Evolutionary conservation across 2,797 vertebrate genomes (phyloP).

Genomic region (Poecile montanus): DNA sequence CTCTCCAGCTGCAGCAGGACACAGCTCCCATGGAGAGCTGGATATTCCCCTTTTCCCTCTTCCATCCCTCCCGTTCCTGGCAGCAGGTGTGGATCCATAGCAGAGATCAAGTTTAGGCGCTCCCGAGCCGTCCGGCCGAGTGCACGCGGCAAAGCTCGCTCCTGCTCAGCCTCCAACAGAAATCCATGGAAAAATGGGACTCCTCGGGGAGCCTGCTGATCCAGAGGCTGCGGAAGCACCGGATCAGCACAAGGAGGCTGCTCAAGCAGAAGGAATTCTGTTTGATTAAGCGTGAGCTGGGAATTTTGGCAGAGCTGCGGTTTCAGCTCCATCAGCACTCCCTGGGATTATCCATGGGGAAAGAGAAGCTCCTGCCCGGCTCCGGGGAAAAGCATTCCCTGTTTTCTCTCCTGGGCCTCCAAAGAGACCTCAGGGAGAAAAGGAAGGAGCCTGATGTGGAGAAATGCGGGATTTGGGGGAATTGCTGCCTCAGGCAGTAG

Average conservation of each 20-base stretch:
- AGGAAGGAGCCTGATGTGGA: background rate
- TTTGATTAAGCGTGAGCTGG: background rate
- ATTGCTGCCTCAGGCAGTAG: background rate
- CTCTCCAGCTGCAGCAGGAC: background rate
- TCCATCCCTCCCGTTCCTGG: background rate
- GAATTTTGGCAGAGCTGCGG: background rate
- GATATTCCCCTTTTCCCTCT: background rate
- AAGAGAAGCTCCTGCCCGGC: background rate
- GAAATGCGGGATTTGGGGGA: background rate
- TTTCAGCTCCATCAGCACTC: background rate
- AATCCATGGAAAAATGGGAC: background rate
- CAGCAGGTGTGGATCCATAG: background rate
- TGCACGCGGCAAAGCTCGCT: fast-evolving
- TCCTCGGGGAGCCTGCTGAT: background rate
- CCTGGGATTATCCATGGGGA: background rate
- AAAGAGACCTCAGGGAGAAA: background rate
- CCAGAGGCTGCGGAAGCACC: background rate
- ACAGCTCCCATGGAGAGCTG: background rate
- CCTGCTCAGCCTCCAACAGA: background rate
- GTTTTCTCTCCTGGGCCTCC: background rate
- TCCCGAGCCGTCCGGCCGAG: background rate
- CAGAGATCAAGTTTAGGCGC: background rate
- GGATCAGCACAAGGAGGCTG: background rate
- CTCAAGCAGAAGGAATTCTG: background rate
- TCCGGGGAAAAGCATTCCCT: background rate